Evolutionary conservation across 2,797 vertebrate species (phyloP), one percentile per base, ranked within the genome.

Genomic region (Urophycis tenuis): DNA sequence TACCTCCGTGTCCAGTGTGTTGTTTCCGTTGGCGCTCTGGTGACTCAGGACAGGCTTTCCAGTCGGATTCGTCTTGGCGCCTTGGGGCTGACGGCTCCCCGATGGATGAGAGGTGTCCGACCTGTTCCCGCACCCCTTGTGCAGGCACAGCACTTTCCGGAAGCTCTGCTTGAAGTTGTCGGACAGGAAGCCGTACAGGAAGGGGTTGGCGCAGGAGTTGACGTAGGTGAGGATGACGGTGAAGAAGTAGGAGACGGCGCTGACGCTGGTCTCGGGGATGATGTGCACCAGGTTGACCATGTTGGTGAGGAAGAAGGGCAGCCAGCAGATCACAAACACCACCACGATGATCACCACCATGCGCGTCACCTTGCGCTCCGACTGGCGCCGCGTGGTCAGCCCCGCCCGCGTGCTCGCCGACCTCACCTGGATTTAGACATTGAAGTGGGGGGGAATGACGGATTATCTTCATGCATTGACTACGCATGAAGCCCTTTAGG

Each of bases 261-360:
- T 91, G 15, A 87, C 79, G 0, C 91, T 92, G 75, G 89, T 94
- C 71, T 95, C 95, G 0, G 96, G 96, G 85, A 98, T 93, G 4
- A 91, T 93, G 64, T 95, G 80, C n/a, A 95, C 87, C 82, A 96
- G 87, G 87, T 99, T 99, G 85, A 97, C 88, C 0, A 97, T 94
- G 92, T 99, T 98, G 86, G 94, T 83, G 0, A 90, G 88, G 87
- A 95, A 99, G 89, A 99, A 99, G 0, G 97, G 97, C 78, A 98
- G 90, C 96, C 96, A 99, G 83, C 97, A 99, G 71, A 97, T 86
- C 0, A 95, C 93, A 2, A 99, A 99, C 60, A 97, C 96, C 25
- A 94, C 80, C 81, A 99, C 96, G 1, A 99, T 95, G 87, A 98
- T 91, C 87, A 98, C 94, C 89, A 99, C 97, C 97, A 99, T 98